Conservation (phyloP, 2,113 vertebrate genomes). For the Dissostichus mawsoni region DNA sequence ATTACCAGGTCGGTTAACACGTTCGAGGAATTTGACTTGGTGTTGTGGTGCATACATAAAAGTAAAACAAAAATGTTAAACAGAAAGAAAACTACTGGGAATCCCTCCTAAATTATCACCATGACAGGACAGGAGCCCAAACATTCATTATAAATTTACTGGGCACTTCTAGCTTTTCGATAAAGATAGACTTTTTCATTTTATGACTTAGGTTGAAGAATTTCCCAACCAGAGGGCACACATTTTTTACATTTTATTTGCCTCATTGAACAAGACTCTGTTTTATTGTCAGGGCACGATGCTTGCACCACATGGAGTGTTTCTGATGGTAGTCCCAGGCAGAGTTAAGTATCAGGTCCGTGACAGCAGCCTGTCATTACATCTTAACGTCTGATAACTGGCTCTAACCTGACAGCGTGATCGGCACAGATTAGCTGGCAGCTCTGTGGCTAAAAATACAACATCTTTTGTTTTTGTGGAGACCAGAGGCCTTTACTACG, state of each 20-base stretch:
- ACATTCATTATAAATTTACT: background rate
- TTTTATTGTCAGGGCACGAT: background rate
- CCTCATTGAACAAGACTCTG: background rate
- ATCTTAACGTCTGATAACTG: constrained; percentile 19
- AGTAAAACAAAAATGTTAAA: too few species aligned
- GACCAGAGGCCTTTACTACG: too few species aligned
- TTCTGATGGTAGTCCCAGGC: background rate
- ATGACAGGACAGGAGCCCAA: too few species aligned
- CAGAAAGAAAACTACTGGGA: too few species aligned
- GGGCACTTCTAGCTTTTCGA: background rate
- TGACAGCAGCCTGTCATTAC: constrained; percentile 6
- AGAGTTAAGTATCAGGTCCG: constrained; percentile 6
- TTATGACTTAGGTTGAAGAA: background rate
- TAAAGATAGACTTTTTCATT: background rate
- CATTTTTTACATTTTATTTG: background rate
- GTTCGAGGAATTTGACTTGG: too few species aligned
- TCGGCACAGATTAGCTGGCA: constrained; percentile 14
- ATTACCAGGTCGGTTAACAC: too few species aligned
- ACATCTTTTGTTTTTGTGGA: background rate
- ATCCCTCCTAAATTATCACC: too few species aligned
- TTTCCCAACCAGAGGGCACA: background rate
- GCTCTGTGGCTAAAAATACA: constrained; percentile 27
- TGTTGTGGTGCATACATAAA: too few species aligned
- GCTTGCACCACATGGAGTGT: background rate
- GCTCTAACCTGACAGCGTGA: constrained; percentile 13